Evolutionary conservation across 2,113 vertebrate species (phyloP).

Genomic region (Cnemophilus loriae): DNA sequence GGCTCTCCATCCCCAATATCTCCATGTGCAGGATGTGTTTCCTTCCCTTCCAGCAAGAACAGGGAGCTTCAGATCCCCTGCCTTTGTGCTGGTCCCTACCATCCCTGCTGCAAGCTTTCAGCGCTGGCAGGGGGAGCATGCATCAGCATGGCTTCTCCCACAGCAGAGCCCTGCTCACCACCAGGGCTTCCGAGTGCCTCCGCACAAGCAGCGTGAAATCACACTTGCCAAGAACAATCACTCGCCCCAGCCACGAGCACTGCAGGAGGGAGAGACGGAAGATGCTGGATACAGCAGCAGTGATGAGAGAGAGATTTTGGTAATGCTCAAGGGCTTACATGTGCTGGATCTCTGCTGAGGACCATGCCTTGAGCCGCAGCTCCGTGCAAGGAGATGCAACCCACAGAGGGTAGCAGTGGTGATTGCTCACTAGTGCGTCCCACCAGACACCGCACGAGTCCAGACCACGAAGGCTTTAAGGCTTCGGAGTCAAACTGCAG

Average conservation of each 20-base stretch:
- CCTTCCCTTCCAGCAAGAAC: background rate
- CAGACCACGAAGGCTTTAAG: background rate
- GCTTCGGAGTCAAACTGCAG: background rate
- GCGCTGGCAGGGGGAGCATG: background rate
- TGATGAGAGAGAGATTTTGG: background rate
- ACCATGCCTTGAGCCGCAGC: background rate
- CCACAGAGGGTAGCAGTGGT: fast-evolving
- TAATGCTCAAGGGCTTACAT: background rate
- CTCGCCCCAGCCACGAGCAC: fast-evolving
- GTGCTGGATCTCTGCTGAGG: background rate
- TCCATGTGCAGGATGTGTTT: background rate
- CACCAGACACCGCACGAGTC: background rate
- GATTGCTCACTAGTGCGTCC: background rate
- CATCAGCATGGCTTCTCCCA: background rate
- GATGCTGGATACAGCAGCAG: fast-evolving
- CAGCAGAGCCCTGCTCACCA: background rate
- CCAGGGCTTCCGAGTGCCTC: background rate
- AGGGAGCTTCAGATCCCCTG: background rate
- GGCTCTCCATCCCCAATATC: background rate
- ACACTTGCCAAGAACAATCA: background rate
- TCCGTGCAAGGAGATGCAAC: background rate
- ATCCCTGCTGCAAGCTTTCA: background rate
- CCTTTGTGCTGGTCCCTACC: fast-evolving
- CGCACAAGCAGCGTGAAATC: background rate
- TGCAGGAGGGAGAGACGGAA: background rate